Base-by-base conservation (phyloP, 2,888 invertebrate species). In the Aphelenchoides bicaudatus region DNA sequence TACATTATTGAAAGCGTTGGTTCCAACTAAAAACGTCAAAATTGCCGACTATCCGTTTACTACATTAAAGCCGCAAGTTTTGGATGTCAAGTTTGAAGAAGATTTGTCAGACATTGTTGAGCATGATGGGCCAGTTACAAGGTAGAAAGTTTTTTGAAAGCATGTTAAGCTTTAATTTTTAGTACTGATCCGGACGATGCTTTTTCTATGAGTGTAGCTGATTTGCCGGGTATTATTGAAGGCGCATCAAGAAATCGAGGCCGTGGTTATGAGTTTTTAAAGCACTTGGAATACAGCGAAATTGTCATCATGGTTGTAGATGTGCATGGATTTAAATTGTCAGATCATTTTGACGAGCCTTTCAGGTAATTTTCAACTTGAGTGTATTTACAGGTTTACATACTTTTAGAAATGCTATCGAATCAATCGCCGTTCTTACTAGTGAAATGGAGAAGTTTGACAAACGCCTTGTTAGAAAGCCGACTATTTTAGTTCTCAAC, bases 11-110 rank as follows among this genome's bases (percentile, higher is more conserved):
- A 68, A 74, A 49, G 72, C 76, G 0, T 59, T 76, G 8, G 66
- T 74, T 1, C 76, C 76, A 2, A 46, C 58, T 28, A 64, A 65
- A 43, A 68, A 68, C 53, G 67, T 76, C 21, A 73, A 74, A 63
- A 74, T 77, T 23, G 76, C 72, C 0, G 61, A 66, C 25, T 76
- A 76, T 55, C 67, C 76, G 3, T 76, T 76, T 56, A 76, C 76
- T 13, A 76, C 76, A 8, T 46, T 51, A 4, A 46, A 58, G 8
- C 70, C 70, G 1, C 70, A 70, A 54, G 54, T 67, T 58, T 50
- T 56, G 34, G 48, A 69, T 57, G 25, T 66, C 25, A 48, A 53
- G 23, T 63, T 58, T 31, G 56, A 46, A n/a, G 39, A 47, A n/a
- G 23, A 46, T 1, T n/a, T 30, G n/a, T n/a, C n/a, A 23, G 53